phyloP scores from a whole-genome alignment of 2,888 invertebrate genomes.

The Allacma fusca region DNA sequence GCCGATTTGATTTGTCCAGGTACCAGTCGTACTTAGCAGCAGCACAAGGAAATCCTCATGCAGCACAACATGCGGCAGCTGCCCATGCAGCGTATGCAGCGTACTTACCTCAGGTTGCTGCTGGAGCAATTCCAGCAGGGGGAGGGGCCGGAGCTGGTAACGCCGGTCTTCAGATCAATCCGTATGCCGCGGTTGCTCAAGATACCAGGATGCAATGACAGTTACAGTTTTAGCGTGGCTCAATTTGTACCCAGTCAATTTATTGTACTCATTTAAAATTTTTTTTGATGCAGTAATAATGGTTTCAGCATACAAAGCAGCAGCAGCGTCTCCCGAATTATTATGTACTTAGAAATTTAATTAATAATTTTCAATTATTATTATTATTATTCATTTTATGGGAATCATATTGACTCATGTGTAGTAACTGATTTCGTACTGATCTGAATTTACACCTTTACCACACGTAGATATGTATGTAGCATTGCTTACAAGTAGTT shows the following conservation, averaged over 20 bases:
- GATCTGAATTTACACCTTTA: too few relatives aligned
- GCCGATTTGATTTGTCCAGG: too few relatives aligned
- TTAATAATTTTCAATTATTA: neutral
- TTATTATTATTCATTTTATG: neutral
- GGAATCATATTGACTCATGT: too few relatives aligned
- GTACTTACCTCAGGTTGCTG: slow-evolving; percentile 45
- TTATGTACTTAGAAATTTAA: slow-evolving; percentile 2
- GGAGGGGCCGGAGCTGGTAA: slow-evolving; percentile 33
- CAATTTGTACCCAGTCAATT: slow-evolving; percentile 9
- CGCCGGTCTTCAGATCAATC: slow-evolving; percentile 44
- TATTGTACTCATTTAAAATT: neutral
- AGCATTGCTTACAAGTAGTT: too few relatives aligned
- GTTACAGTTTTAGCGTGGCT: slow-evolving; percentile 17
- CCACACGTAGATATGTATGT: too few relatives aligned
- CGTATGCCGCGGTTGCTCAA: slow-evolving; percentile 51
- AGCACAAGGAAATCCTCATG: slow-evolving; percentile 25
- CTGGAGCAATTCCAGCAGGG: slow-evolving; percentile 22
- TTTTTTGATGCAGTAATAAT: neutral
- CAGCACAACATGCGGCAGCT: slow-evolving; percentile 35
- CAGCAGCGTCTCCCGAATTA: neutral
- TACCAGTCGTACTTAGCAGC: slow-evolving; percentile 14
- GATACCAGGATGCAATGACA: slow-evolving; percentile 46
- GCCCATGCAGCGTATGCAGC: slow-evolving; percentile 47
- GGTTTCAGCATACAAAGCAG: neutral
- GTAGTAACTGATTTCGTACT: too few relatives aligned